phyloP scores from a whole-genome alignment of 2,113 vertebrate species.

The Osmerus mordax region DNA sequence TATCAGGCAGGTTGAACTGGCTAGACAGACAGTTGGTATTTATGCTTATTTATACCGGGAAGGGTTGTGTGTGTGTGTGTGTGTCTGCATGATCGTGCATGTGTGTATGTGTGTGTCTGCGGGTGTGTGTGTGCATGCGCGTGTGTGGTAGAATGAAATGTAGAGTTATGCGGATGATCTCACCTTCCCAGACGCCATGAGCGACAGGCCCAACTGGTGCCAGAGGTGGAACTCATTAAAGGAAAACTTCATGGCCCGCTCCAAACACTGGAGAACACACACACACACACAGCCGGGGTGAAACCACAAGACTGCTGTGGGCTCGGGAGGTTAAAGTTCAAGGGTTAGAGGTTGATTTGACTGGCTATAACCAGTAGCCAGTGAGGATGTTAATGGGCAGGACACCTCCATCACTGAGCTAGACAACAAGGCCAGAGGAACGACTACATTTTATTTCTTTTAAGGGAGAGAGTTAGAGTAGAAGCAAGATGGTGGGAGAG shows the following conservation, averaged over 20 bases:
- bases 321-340: not conserved
- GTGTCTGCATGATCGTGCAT: not conserved
- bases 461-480: not conserved
- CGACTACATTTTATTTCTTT: too few relatives aligned
- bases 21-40: not conserved
- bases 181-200: constrained; percentile 96
- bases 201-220: constrained; percentile 95
- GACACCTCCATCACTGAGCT: constrained; percentile 10
- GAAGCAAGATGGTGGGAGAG: not conserved
- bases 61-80: not conserved
- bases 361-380: not conserved
- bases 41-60: not conserved
- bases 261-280: constrained; percentile 81
- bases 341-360: not conserved
- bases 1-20: not conserved
- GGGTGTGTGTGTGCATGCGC: not conserved
- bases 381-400: constrained; percentile 33
- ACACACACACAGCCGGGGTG: constrained; percentile 10
- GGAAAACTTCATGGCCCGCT: constrained; percentile 95
- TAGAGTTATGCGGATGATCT: constrained; percentile 59
- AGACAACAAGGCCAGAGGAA: not conserved
- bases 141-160: constrained; percentile 26
- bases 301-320: not conserved
- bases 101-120: not conserved
- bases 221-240: constrained; percentile 97